Base-by-base conservation (phyloP, 2,888 invertebrate genomes). In the Xanthorhoe designata region DNA sequence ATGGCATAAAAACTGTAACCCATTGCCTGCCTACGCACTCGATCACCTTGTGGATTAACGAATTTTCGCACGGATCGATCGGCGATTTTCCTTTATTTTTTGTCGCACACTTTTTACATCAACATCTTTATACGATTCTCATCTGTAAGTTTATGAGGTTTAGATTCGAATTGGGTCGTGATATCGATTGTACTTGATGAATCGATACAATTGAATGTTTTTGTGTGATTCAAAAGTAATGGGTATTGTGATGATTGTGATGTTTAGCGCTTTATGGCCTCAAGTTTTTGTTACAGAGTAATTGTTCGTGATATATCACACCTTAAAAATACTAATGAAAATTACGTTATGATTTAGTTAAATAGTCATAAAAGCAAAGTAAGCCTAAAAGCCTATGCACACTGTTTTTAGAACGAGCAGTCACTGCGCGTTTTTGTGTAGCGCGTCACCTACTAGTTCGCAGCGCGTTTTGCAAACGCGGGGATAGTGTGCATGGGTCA, bases 11-110 rank as follows among this genome's bases (percentile, higher is more conserved):
- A 56, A 54, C 50, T 53, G 15, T 45, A 17, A 55, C 15, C 52
- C 83, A 82, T 84, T 83, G 76, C 51, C 74, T 61, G 19, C 79
- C 81, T 79, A 80, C 85, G 72, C 77, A 86, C 84, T 59, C 0
- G 90, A 74, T 90, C 80, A 87, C 92, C 92, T 92, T 90, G 92
- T 77, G 69, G 57, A 67, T 69, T 87, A 90, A 91, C 90, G 91
- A 83, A 86, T 88, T 86, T 91, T 89, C 87, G 82, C 88, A 90
- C 87, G 87, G 66, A 78, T 76, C 78, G 85, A 77, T 84, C 77
- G 73, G 75, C 71, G 78, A 77, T 81, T 78, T 81, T 77, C 82
- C 82, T 82, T 60, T 76, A 80, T 80, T 71, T 70, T 63, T 73
- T 80, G 59, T 45, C 60, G 29, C 70, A 64, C 56, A n/a, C 42